These are phyloP conservation scores for Ameiurus melas DNA, from an alignment of 2,113 vertebrate species.

Conservation along the genomic window DNA sequence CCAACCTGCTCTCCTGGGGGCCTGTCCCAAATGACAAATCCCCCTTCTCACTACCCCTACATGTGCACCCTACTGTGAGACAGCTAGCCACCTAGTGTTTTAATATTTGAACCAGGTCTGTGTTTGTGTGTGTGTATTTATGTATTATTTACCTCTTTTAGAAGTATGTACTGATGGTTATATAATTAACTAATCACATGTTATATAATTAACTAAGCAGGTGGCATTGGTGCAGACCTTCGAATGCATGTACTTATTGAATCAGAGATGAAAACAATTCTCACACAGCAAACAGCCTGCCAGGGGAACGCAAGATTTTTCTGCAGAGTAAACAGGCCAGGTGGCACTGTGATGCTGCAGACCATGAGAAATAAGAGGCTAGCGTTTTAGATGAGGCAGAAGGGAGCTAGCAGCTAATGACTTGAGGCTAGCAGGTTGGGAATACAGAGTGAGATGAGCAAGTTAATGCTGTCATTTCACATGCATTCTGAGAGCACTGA, in stretches of 20 bases:
- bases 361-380: conserved; percentile 21
- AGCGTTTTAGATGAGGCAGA: not conserved
- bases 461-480: conserved; percentile 8
- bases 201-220: conserved; percentile 29
- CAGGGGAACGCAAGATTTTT: conserved; percentile 11
- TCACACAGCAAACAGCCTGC: conserved; percentile 7
- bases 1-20: conserved; percentile 13
- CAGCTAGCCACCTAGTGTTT: not conserved
- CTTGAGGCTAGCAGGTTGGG: not conserved
- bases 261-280: conserved; percentile 5
- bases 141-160: not conserved
- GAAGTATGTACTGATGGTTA: not conserved
- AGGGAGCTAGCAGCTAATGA: conserved; percentile 5
- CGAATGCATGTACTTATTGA: not conserved
- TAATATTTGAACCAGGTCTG: not conserved
- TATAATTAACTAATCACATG: conserved; percentile 25
- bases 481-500: conserved; percentile 33
- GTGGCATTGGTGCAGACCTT: conserved; percentile 20
- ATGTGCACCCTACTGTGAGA: not conserved
- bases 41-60: conserved; percentile 3
- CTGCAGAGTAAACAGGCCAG: not conserved
- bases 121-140: not conserved
- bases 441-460: not conserved
- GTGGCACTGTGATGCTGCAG: conserved; percentile 27
- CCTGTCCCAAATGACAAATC: conserved; percentile 21